Evolutionary conservation across 1,140 invertebrate species (phyloP).

Genomic region (Goniozus legneri): DNA sequence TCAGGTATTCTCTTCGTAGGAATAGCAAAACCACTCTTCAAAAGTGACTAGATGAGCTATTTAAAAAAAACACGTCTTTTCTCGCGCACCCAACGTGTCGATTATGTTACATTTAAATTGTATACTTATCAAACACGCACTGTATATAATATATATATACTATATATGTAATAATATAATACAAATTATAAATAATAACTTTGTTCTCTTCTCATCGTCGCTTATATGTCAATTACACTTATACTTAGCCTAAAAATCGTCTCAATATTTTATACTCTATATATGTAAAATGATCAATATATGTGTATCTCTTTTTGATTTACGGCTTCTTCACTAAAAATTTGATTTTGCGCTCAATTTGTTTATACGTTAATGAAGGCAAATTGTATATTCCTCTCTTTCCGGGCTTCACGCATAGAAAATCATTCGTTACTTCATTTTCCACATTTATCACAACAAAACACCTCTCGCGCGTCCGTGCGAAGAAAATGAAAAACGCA

Average conservation of each 20-base stretch:
- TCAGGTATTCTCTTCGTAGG: constrained; percentile 27
- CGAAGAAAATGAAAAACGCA: not conserved
- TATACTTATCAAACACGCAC: constrained; percentile 20
- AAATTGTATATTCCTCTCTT: no score
- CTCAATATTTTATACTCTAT: constrained; percentile 18
- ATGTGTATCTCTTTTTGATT: constrained; percentile 24
- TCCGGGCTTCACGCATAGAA: no score
- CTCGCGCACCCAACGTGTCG: no score
- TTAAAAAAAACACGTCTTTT: no score
- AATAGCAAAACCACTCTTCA: constrained; percentile 34
- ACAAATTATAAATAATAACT: constrained; percentile 26
- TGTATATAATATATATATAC: constrained; percentile 1
- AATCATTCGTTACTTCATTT: no score
- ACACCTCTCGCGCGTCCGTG: no score
- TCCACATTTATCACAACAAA: no score
- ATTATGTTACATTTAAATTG: no score
- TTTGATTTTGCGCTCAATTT: constrained; percentile 56
- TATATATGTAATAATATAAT: constrained; percentile 27
- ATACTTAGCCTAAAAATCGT: not conserved
- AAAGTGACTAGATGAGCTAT: constrained; percentile 37
- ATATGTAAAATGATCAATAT: constrained; percentile 23
- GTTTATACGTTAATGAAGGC: constrained; percentile 49
- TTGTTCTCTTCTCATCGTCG: constrained; percentile 12
- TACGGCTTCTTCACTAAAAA: constrained; percentile 27
- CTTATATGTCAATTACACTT: constrained; percentile 28